These are phyloP conservation scores for Drosophila ironensis DNA, from an alignment of 1,140 invertebrate genomes.

Conservation along the genomic window DNA sequence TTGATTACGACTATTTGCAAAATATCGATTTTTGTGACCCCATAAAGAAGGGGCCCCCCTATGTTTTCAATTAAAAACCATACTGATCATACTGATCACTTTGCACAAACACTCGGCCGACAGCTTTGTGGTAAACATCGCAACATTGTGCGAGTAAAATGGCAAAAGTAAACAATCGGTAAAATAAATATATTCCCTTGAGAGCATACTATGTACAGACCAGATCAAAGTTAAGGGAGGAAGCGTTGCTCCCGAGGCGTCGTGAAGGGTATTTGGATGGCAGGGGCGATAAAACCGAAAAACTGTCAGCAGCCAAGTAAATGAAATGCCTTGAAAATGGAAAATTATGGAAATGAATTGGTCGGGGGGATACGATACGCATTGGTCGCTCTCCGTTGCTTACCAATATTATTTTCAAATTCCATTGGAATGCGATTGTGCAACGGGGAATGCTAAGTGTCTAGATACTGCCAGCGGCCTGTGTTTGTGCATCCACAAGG, in stretches of 20 bases:
- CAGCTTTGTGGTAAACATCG: neutral
- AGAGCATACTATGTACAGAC: neutral
- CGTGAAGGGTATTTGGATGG: slow-evolving; percentile 2
- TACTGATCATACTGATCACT: neutral
- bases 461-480: neutral
- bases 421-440: neutral
- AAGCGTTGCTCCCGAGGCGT: no score
- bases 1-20: no score
- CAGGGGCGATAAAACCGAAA: slow-evolving; percentile 8
- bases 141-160: neutral
- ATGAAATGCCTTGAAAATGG: slow-evolving; percentile 32
- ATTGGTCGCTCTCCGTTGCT: neutral
- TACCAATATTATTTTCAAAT: neutral
- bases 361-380: neutral
- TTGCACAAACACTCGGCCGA: neutral
- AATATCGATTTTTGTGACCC: no score
- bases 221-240: neutral
- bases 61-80: neutral
- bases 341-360: slow-evolving; percentile 43
- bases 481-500: neutral
- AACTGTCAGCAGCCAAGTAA: slow-evolving; percentile 16
- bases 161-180: neutral
- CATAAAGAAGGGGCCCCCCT: no score
- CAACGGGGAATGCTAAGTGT: neutral
- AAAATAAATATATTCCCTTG: neutral